A percentile compares a stretch with the other conserved stretches of the same genome.
Conservation (phyloP, 37 sponge, comb jelly and placozoan species). For the Petrosia ficiformis region DNA sequence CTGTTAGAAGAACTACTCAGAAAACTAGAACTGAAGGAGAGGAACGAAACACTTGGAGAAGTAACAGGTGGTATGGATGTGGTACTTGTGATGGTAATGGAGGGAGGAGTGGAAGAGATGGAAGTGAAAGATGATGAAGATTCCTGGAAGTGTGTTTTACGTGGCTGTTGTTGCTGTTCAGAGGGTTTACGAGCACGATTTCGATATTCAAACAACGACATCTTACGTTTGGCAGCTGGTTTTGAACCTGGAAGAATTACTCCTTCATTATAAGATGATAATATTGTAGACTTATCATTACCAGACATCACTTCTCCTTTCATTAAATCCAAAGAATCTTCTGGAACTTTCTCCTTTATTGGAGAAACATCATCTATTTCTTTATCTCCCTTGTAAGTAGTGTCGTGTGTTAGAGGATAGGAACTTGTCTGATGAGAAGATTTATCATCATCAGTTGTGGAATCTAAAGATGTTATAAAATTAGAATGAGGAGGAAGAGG, state of each 20-base stretch:
- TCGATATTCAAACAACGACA: conserved; percentile 57
- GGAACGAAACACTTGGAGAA: conserved; percentile 1
- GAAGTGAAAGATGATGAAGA: not conserved
- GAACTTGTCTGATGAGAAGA: not conserved
- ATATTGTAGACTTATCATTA: too few relatives aligned
- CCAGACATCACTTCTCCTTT: too few relatives aligned
- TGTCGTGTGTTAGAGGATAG: too few relatives aligned
- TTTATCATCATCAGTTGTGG: not conserved
- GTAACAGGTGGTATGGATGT: not conserved
- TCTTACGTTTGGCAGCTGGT: conserved; percentile 3
- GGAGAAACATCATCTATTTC: not conserved
- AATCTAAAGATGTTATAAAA: not conserved
- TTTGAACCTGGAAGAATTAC: too few relatives aligned
- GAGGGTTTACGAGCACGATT: conserved; percentile 36
- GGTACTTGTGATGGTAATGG: too few relatives aligned
- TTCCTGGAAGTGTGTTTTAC: too few relatives aligned
- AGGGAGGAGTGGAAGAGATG: conserved; percentile 9
- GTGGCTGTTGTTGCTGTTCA: conserved; percentile 16
- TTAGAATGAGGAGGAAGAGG: not conserved
- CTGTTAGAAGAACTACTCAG: conserved; percentile 2
- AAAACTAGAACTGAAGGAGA: conserved; percentile 8
- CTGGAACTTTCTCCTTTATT: too few relatives aligned
- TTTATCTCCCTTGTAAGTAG: not conserved
- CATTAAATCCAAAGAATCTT: too few relatives aligned
- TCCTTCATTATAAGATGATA: too few relatives aligned